These are phyloP conservation scores for Heliconius hortense DNA, from an alignment of 2,888 invertebrate species.

Conservation along the genomic window DNA sequence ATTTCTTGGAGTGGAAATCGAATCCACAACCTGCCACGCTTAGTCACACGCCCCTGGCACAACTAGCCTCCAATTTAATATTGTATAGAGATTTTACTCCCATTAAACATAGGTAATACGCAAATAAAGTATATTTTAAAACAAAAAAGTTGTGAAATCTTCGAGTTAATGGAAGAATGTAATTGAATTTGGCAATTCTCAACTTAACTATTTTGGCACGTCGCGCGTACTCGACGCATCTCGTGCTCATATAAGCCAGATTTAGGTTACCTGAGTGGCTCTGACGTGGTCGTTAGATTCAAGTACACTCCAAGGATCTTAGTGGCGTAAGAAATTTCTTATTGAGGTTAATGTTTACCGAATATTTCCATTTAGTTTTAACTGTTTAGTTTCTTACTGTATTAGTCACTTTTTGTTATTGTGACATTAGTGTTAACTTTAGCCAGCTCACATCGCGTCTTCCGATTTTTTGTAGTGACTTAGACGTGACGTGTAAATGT, in stretches of 20 bases:
- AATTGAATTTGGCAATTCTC: slow-evolving; percentile 19
- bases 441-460: background rate
- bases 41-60: too few relatives aligned
- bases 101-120: background rate
- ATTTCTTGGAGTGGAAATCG: too few relatives aligned
- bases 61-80: background rate
- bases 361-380: slow-evolving; percentile 15
- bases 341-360: slow-evolving; percentile 15
- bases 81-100: background rate
- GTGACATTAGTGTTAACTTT: background rate
- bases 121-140: background rate
- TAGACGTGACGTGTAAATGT: background rate
- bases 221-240: slow-evolving; percentile 12
- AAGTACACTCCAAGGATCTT: slow-evolving; percentile 16
- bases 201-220: slow-evolving; percentile 22
- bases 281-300: slow-evolving; percentile 31
- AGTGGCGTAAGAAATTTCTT: slow-evolving; percentile 17
- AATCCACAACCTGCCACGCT: too few relatives aligned
- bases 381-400: background rate
- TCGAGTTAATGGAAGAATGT: background rate
- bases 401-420: background rate
- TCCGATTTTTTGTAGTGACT: too few relatives aligned
- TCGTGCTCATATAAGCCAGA: slow-evolving; percentile 29
- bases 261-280: slow-evolving; percentile 32
- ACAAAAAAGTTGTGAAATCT: background rate